These are phyloP conservation scores for Babylonia areolata DNA, from an alignment of 1,140 invertebrate species.

Conservation along the genomic window DNA sequence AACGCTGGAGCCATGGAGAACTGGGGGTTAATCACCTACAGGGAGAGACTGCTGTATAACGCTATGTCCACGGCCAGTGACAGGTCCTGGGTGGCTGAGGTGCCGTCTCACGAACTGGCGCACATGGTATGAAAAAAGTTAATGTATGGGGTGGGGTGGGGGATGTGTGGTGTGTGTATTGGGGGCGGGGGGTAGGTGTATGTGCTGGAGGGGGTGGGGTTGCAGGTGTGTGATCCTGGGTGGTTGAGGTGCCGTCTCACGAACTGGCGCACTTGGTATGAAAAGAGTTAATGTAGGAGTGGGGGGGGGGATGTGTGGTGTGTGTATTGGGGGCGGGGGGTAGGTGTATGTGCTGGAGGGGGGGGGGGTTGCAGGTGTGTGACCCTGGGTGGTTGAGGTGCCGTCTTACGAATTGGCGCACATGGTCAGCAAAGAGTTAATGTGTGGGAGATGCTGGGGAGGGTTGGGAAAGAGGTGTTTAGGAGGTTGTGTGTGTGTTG, in stretches of 20 bases:
- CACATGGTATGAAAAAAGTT: too few species aligned
- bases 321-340: too few species aligned
- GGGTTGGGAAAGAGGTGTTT: too few species aligned
- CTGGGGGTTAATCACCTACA: conserved; percentile 91
- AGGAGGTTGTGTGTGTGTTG: too few species aligned
- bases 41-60: conserved; percentile 88
- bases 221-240: conserved; percentile 79
- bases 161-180: too few species aligned
- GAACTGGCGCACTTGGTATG: conserved; percentile 88
- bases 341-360: too few species aligned
- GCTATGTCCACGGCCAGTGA: conserved; percentile 81
- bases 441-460: too few species aligned
- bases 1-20: conserved; percentile 96
- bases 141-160: too few species aligned
- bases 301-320: too few species aligned
- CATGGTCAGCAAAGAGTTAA: conserved; percentile 50
- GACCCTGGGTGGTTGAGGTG: conserved; percentile 87
- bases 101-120: conserved; percentile 87
- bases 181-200: too few species aligned
- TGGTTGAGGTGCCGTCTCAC: conserved; percentile 87
- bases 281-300: too few species aligned
- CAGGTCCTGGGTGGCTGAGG: conserved; percentile 87
- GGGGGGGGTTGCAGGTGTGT: conserved; percentile 82
- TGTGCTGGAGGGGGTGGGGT: too few species aligned
- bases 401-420: conserved; percentile 91